Base-by-base conservation (phyloP, 2,113 vertebrate species). In the Psittacula cyanocephala region DNA sequence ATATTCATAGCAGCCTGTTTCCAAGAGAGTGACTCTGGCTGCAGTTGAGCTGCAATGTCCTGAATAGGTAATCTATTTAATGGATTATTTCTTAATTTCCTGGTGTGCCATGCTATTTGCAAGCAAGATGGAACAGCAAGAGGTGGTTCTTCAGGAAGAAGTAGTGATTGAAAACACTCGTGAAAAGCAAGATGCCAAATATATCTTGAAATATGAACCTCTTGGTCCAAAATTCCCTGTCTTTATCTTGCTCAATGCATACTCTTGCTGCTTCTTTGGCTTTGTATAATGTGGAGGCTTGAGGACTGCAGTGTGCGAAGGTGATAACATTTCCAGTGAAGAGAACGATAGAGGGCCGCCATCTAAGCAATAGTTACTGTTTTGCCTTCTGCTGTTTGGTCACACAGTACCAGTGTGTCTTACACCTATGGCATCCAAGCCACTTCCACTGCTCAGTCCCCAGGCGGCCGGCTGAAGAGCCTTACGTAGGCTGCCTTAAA, bases 391-490 rank as follows among this genome's bases (percentile, higher is more conserved):
- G 70, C 82, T 62, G 3, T 52, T 88, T 35, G 33, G 23, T 37
- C 15, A 17, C 18, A 2, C 1, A 7, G 28, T 79, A 46, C 19
- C 22, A 31, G 5, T 17, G 28, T 46, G 43, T 46, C 25, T 25
- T 31, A 28, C 8, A 18, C 44, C 52, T 18, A 22, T 47, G 76
- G 17, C n/a, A 44, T 31, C 49, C 28, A 44, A 37, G 27, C 25
- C 16, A 3, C 57, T 49, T 53, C 50, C 2, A 1, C 12, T 60
- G 24, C 19, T 6, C 37, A 5, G 17, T 71, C 75, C 69, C 31
- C 43, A 27, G 35, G 24, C 72, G 60, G 37, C 7, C 0, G 0
- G 9, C 24, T 1, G 0, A 53, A 71, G 8, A 76, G 19, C 2
- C 33, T 59, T 59, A n/a, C 3, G 6, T 23, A 59, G 55, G 0